Conservation (phyloP, 2,797 vertebrate species). For the Tapera naevia region DNA sequence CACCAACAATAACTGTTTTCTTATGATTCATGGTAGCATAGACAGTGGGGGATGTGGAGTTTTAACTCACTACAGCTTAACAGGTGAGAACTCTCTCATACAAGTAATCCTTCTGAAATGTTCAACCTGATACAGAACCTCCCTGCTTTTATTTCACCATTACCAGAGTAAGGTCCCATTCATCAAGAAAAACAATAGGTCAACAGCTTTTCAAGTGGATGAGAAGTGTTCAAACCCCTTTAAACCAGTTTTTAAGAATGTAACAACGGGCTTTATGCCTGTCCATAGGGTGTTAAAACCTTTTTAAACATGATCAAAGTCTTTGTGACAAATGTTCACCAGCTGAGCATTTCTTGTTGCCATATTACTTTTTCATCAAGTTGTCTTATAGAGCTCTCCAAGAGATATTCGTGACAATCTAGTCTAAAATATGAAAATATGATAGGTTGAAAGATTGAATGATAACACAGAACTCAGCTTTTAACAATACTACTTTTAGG, state of each 20-base stretch:
- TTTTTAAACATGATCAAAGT: neutral
- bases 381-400: neutral
- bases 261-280: neutral
- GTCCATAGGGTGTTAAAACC: neutral
- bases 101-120: neutral
- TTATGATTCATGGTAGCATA: neutral
- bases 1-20: neutral
- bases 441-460: neutral
- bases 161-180: neutral
- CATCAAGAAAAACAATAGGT: neutral
- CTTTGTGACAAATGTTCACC: neutral
- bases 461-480: neutral
- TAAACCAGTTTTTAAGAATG: neutral
- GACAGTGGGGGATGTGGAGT: too few relatives aligned
- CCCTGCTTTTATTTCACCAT: neutral
- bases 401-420: neutral
- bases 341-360: neutral
- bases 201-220: neutral
- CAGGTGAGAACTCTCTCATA: neutral
- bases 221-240: neutral
- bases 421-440: neutral
- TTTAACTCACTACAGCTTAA: neutral
- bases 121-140: neutral
- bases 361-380: neutral
- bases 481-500: neutral